A percentile compares a stretch with the other conserved stretches of the same genome.
These are phyloP conservation scores for Leptinotarsa juncta DNA, from an alignment of 2,888 invertebrate species.

Conservation along the genomic window DNA sequence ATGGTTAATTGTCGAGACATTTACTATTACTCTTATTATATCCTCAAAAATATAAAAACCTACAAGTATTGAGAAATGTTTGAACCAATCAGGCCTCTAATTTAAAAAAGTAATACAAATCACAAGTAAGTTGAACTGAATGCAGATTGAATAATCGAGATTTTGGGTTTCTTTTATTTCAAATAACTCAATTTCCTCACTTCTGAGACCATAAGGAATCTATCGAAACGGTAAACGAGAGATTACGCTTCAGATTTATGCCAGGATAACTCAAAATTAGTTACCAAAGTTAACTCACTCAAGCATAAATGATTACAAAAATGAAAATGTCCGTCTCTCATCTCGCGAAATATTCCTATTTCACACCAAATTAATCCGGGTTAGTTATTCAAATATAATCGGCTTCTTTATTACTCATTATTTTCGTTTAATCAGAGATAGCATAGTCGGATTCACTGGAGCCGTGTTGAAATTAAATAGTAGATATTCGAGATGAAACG, in stretches of 20 bases:
- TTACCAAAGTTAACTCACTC: background rate
- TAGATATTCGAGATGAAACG: background rate
- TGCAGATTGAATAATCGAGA: too few relatives aligned
- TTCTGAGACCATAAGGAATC: background rate
- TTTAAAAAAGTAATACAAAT: too few relatives aligned
- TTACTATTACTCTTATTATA: too few relatives aligned
- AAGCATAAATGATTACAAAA: constrained; percentile 12
- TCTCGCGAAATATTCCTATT: constrained; percentile 11
- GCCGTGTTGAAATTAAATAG: constrained; percentile 18
- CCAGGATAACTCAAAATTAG: background rate
- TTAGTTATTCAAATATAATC: constrained; percentile 8
- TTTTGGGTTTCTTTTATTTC: too few relatives aligned
- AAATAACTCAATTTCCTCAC: background rate
- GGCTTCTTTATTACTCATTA: constrained; percentile 25
- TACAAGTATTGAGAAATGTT: too few relatives aligned
- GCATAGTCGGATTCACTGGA: constrained; percentile 9
- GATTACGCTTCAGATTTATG: background rate
- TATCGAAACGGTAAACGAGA: background rate
- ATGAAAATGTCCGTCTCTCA: background rate
- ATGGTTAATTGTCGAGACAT: too few relatives aligned
- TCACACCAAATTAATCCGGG: background rate
- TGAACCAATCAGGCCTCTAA: too few relatives aligned
- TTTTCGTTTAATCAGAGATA: constrained; percentile 18
- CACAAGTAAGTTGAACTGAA: too few relatives aligned
- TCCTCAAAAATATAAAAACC: too few relatives aligned